Base-by-base conservation (phyloP, 2,797 vertebrate genomes). In the Salarias fasciatus region DNA sequence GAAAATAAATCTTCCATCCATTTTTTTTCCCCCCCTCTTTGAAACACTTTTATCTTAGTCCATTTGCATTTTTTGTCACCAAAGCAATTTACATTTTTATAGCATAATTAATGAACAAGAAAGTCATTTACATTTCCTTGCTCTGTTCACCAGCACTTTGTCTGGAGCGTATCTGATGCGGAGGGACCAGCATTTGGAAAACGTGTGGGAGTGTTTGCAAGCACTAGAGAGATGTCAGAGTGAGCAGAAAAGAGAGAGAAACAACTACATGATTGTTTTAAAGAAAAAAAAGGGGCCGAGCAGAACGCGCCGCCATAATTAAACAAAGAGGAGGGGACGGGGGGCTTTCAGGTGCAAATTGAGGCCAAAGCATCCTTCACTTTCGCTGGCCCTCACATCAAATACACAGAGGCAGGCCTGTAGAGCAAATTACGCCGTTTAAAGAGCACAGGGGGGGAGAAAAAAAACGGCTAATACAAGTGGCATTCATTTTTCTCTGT, bases 1-100 rank as follows among this genome's bases (percentile, higher is more conserved):
- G 60, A 81, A 83, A 85, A 91, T 90, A 38, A 92, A 92, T 93
- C 88, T 91, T 93, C 91, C 72, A 93, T 90, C 86, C 70, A 67
- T 85, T 88, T 84, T 90, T 79, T 72, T 87, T 88, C 79, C 79
- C 85, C 87, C 72, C n/a, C n/a, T n/a, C n/a, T n/a, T n/a, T n/a
- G 74, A 79, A 81, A 90, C 85, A 88, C 90, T 92, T 93, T 93
- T 91, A 93, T 93, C 91, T 91, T 78, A 50, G 65, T 77, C 72
- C 76, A 94, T 94, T 93, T 91, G 91, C 89, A 93, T 94, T 92
- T 93, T 92, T 88, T 86, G 33, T 91, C 86, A 82, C 86, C 73
- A 80, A 85, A 88, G 79, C 80, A 90, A 94, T 94, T 93, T 92
- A 91, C 92, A 94, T 94, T 93, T 94, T 94, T 88, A 93, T 87